These are phyloP conservation scores for Mobula hypostoma DNA, from an alignment of 2,113 vertebrate species.

Conservation along the genomic window DNA sequence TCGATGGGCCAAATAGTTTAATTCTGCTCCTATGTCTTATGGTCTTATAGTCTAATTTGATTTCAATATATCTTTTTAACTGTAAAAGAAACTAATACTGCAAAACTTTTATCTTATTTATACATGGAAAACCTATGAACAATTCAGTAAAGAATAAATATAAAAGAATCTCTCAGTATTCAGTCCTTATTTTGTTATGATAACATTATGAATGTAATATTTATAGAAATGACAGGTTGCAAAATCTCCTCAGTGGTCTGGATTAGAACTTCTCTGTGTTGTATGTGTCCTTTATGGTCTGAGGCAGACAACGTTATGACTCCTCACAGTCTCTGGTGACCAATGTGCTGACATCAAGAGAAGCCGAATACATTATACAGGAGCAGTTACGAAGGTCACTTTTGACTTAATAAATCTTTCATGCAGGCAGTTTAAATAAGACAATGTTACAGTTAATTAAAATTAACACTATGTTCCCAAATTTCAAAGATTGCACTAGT, in stretches of 20 bases:
- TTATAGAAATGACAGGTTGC: background rate
- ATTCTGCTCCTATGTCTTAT: too few species aligned
- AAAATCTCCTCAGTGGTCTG: background rate
- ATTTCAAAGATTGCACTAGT: background rate
- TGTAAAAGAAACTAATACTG: background rate
- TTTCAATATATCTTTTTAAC: background rate
- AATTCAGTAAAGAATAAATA: background rate
- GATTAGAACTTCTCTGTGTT: background rate
- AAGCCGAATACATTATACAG: background rate
- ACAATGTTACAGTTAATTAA: slow-evolving; percentile 12
- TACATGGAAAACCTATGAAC: background rate
- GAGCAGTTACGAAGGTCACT: background rate
- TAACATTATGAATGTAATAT: background rate
- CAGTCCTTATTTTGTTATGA: background rate
- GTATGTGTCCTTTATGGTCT: background rate
- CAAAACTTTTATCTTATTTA: background rate
- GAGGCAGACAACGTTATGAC: slow-evolving; percentile 23
- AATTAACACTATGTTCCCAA: background rate
- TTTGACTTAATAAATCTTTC: background rate
- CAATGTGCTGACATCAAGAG: background rate
- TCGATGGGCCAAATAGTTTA: too few species aligned
- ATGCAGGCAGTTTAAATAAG: background rate
- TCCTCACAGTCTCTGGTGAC: background rate
- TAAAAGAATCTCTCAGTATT: background rate
- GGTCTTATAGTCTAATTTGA: too few species aligned